phyloP scores from a whole-genome alignment of 2,797 vertebrate genomes.

The Phoeniculus purpureus region DNA sequence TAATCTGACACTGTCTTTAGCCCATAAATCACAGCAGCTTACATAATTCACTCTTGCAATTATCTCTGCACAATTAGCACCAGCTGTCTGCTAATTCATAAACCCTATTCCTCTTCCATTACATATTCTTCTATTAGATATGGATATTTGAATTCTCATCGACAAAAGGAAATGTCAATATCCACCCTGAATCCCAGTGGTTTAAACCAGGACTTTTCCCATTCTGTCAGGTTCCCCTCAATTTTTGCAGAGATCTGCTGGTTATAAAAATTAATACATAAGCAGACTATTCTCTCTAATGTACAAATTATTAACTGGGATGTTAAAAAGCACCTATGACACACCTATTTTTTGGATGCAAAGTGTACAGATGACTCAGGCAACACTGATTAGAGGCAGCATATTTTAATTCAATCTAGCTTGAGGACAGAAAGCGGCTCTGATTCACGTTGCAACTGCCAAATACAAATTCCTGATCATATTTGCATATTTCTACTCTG shows the following conservation, averaged over 20 bases:
- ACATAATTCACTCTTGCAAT: slow-evolving; percentile 29
- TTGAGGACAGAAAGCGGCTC: neutral
- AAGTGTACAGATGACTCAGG: neutral
- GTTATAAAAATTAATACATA: neutral
- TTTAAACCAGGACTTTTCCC: neutral
- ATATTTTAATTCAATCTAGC: neutral
- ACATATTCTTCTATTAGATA: neutral
- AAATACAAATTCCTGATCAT: slow-evolving; percentile 13
- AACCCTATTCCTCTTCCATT: neutral
- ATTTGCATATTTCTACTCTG: slow-evolving; percentile 28
- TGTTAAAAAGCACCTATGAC: neutral
- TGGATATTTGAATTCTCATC: neutral
- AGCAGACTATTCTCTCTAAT: neutral
- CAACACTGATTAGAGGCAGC: neutral
- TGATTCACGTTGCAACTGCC: neutral
- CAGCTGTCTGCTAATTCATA: slow-evolving; percentile 32
- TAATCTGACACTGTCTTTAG: slow-evolving; percentile 19
- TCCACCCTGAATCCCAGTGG: neutral
- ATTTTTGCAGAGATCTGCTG: neutral
- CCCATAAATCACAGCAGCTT: slow-evolving; percentile 36
- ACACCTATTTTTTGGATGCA: neutral
- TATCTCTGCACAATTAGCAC: neutral
- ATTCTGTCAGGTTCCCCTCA: neutral
- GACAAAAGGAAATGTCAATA: neutral
- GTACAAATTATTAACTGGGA: slow-evolving; percentile 16